Evolutionary conservation across 1,140 invertebrate species (phyloP), one percentile per base, ranked within the genome.

Genomic region (Theocolax elegans): DNA sequence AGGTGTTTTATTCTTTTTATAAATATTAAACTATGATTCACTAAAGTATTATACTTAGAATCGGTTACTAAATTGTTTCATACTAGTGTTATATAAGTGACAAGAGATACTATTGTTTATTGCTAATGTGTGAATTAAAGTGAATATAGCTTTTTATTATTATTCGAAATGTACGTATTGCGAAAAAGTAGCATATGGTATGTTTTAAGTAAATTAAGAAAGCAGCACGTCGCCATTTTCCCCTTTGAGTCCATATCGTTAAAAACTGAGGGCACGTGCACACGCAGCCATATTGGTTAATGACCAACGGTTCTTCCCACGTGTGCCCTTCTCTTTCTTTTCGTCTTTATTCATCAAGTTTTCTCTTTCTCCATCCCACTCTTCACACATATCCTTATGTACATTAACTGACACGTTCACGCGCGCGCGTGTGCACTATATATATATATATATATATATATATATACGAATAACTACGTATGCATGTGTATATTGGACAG

Each of bases 1-100:
- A n/a, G n/a, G n/a, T n/a, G n/a, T n/a, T n/a, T n/a, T n/a, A n/a
- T n/a, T n/a, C n/a, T n/a, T n/a, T n/a, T n/a, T n/a, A n/a, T n/a
- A n/a, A n/a, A n/a, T n/a, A n/a, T n/a, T n/a, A n/a, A n/a, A n/a
- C n/a, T n/a, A n/a, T n/a, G n/a, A n/a, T n/a, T n/a, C n/a, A n/a
- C n/a, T n/a, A n/a, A n/a, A n/a, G n/a, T n/a, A n/a, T n/a, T n/a
- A n/a, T n/a, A n/a, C n/a, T n/a, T n/a, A n/a, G n/a, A n/a, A n/a
- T n/a, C n/a, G n/a, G n/a, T n/a, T n/a, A n/a, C n/a, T n/a, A n/a
- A n/a, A n/a, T n/a, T n/a, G n/a, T n/a, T n/a, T n/a, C n/a, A n/a
- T n/a, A n/a, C n/a, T n/a, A n/a, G n/a, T n/a, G n/a, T 66, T 66
- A 56, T 56, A 46, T 66, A 56, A 66, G 64, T 56, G 51, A n/a